phyloP scores from a whole-genome alignment of 2,797 vertebrate species.

The Spinus olivaceus region DNA sequence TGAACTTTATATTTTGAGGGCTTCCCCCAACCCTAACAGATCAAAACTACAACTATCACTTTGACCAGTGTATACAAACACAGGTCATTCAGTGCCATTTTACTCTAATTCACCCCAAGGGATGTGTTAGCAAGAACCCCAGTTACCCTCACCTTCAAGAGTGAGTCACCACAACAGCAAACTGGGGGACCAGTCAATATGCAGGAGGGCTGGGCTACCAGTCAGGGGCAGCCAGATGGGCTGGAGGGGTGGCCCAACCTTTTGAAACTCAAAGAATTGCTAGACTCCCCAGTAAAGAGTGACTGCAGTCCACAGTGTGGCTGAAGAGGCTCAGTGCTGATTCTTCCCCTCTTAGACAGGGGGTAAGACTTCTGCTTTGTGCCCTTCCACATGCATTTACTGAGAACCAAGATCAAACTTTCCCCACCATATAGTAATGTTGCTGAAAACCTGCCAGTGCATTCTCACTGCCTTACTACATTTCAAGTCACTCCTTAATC shows the following conservation, averaged over 20 bases:
- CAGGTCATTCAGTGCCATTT: background rate
- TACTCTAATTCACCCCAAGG: background rate
- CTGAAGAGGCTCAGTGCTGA: background rate
- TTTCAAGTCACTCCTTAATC: background rate
- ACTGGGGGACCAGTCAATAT: background rate
- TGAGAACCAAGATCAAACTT: background rate
- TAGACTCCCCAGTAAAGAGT: background rate
- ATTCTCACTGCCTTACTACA: background rate
- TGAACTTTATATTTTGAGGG: background rate
- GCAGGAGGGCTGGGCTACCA: background rate
- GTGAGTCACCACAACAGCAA: background rate
- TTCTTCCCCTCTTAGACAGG: background rate
- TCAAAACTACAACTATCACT: rapidly evolving
- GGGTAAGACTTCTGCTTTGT: background rate
- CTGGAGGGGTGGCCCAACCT: background rate
- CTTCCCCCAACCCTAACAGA: rapidly evolving
- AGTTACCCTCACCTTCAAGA: background rate
- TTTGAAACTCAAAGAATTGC: background rate
- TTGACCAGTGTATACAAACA: background rate
- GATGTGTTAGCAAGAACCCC: background rate
- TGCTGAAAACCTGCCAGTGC: background rate
- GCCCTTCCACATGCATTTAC: background rate
- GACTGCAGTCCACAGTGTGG: background rate
- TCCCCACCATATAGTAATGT: background rate
- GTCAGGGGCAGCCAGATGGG: background rate